Base-by-base conservation (phyloP, 1,140 invertebrate species). In the Pectinophora gossypiella region DNA sequence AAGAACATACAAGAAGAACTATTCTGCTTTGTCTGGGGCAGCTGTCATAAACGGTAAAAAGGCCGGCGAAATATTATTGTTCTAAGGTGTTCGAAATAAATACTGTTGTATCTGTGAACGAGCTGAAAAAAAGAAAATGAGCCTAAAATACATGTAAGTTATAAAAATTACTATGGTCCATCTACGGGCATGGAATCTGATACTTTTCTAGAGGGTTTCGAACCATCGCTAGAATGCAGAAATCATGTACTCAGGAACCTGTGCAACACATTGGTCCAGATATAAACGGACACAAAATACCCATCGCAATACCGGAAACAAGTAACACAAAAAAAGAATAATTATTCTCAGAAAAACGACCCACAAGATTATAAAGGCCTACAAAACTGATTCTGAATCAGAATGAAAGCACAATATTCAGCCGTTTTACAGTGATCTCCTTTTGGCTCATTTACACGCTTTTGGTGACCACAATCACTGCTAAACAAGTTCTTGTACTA, bases 181-280 rank as follows among this genome's bases (percentile, higher is more conserved):
- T 85, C 85, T 0, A 76, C 78, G 0, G 58, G 59, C 5, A 89
- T 90, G 88, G 85, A 89, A 59, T 47, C 72, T 15, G 66, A 72
- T 43, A 75, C 78, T 12, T 72, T 90, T 15, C 49, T 79, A 35
- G 64, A 88, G 68, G 72, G 87, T 32, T 81, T 85, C 63, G 50
- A 64, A 44, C 3, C 36, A 36, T 75, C 75, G 19, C 48, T 75
- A 54, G 35, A 66, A 51, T 81, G 73, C 49, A 50, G 27, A 3
- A 79, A 77, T 43, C 70, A 85, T 54, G 42, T 84, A n/a, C 44
- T 72, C 2, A 45, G 68, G 9, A 76, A 73, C 51, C 58, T 32
- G 38, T 66, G 51, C 19, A 64, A 54, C 7, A 32, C 9, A 32
- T 32, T 32, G 27, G 27, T n/a, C 7, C 27, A 32, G 27, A 9